Percentiles rank a stretch among this genome's conserved stretches.
Conservation (phyloP, 2,113 vertebrate species). For the Setophaga coronata region DNA sequence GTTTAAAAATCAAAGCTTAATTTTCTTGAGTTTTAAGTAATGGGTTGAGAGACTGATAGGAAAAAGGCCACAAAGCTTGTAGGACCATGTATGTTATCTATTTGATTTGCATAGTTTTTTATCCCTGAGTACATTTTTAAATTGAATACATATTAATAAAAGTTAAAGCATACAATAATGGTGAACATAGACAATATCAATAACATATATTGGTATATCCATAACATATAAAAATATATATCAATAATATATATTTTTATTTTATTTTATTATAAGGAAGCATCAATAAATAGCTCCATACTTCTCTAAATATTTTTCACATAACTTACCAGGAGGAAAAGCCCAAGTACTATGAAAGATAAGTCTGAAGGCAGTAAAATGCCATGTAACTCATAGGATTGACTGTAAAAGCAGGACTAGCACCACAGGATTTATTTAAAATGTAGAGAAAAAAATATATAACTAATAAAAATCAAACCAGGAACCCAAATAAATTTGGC, state of each 20-base stretch:
- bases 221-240: no score
- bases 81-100: neutral
- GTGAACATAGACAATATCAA: neutral
- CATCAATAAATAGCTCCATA: neutral
- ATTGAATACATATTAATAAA: neutral
- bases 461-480: neutral
- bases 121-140: neutral
- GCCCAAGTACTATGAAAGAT: neutral
- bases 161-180: neutral
- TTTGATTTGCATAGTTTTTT: neutral
- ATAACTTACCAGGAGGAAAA: neutral
- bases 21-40: neutral
- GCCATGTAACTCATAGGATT: neutral
- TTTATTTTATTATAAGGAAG: neutral
- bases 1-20: neutral
- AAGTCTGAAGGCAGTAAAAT: neutral
- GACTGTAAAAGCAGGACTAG: neutral
- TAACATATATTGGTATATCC: no score
- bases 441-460: neutral
- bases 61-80: neutral
- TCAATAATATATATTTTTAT: no score
- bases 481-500: neutral
- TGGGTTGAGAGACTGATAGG: neutral
- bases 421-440: neutral
- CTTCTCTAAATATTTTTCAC: neutral